Evolutionary conservation across 2,888 invertebrate genomes (phyloP), one percentile per base, ranked within the genome.

Genomic region (Danaus chrysippus): DNA sequence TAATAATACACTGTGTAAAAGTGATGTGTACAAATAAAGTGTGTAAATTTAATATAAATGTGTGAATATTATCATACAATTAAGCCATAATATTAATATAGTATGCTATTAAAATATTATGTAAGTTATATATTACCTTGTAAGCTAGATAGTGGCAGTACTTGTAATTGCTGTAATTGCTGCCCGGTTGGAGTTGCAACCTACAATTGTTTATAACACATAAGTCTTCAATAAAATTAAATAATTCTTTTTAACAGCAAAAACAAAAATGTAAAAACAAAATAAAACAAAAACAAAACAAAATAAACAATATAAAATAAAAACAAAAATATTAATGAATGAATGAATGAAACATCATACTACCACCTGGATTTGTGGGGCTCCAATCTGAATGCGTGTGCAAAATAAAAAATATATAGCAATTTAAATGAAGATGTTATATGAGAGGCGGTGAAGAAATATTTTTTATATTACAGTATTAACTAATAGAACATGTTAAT

Each of bases 101-200:
- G 8, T 34, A 5, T 34, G 23, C 8, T 34, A 5, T 34, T 42
- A 43, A 56, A 56, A 46, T 17, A 52, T 57, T 1, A 54, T 11
- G n/a, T 56, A 15, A 49, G 10, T 63, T 55, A 5, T 42, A 58
- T 54, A 42, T 63, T 59, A 86, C 91, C 88, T 91, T 93, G 93
- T 56, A 94, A 78, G 77, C 93, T 93, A 0, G 94, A 94, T 19
- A 95, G 92, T 2, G 95, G 95, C 12, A 95, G 87, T 0, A 95
- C 94, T 89, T 95, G 95, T 43, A 96, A 92, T 71, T 95, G 95
- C 75, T 94, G 94, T 42, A 94, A 74, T 56, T 93, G 92, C 69
- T 93, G 93, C 0, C 93, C 92, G 67, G 92, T 92, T 8, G 93
- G 93, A 1, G 93, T 88, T 2, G 94, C 93, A 58, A 94, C 92